Conservation (phyloP, 2,113 vertebrate species). For the Gadus macrocephalus region DNA sequence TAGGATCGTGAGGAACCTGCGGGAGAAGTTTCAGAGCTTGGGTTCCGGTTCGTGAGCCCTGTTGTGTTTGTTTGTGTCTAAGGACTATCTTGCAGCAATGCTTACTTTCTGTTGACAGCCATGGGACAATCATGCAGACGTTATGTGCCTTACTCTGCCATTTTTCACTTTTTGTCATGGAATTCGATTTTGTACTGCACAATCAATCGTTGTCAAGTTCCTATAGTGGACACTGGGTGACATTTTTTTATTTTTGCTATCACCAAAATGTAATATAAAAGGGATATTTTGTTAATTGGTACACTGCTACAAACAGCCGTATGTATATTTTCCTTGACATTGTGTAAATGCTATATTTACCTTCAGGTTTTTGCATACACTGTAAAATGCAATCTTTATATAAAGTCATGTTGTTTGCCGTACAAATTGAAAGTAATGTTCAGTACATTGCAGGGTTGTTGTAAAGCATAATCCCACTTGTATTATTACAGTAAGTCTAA, state of each 20-base stretch:
- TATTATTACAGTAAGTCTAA: slow-evolving; percentile 10
- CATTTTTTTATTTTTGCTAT: not conserved
- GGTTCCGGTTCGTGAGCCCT: slow-evolving; percentile 67
- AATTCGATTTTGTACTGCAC: slow-evolving; percentile 1
- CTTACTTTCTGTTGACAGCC: slow-evolving; percentile 1
- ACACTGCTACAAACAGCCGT: not conserved
- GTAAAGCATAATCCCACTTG: not conserved
- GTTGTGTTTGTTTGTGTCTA: not conserved
- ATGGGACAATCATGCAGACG: slow-evolving; percentile 3
- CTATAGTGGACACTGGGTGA: slow-evolving; percentile 19
- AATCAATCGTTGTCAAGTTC: not conserved
- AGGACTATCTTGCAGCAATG: slow-evolving; percentile 12
- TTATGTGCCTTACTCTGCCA: slow-evolving; percentile 11
- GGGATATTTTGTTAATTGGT: slow-evolving; percentile 27
- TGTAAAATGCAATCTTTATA: slow-evolving; percentile 28
- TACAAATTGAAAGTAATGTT: slow-evolving; percentile 11
- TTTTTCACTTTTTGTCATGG: slow-evolving; percentile 3
- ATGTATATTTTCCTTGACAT: slow-evolving; percentile 26
- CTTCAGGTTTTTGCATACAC: slow-evolving; percentile 39
- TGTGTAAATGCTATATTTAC: slow-evolving; percentile 46
- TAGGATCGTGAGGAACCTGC: slow-evolving; percentile 82
- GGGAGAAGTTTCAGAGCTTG: slow-evolving; percentile 88
- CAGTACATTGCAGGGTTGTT: not conserved
- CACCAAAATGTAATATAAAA: slow-evolving; percentile 21
- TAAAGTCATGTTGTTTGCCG: slow-evolving; percentile 25